A percentile compares a stretch with the other conserved stretches of the same genome.
Evolutionary conservation across 30 jellyfish, hydroid and myxozoan species (phyloP).

Genomic region (Mastigias papua): DNA sequence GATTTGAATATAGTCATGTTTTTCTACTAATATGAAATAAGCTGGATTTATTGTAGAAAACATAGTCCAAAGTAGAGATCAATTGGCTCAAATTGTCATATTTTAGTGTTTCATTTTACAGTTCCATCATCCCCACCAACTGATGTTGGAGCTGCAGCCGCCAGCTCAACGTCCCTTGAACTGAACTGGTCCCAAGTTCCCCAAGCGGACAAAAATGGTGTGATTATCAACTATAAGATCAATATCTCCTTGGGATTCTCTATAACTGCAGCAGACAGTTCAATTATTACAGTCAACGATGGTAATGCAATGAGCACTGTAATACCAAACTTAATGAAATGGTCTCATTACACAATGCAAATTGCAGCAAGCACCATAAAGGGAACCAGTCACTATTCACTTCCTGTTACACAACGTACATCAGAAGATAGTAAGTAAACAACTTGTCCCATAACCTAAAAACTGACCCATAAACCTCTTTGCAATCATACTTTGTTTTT

Average conservation of each 20-base stretch:
- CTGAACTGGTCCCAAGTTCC: constrained; percentile 54
- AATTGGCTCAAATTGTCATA: neutral
- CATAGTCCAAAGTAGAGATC: too few species aligned
- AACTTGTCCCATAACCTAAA: too few species aligned
- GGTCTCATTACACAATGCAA: constrained; percentile 61
- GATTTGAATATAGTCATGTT: too few species aligned
- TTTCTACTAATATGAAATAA: too few species aligned
- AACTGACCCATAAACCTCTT: too few species aligned
- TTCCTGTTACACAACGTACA: constrained; percentile 42
- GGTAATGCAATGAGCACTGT: neutral
- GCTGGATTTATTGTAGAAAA: too few species aligned
- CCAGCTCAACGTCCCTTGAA: constrained; percentile 18
- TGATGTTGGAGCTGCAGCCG: neutral
- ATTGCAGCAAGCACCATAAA: constrained; percentile 69
- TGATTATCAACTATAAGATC: constrained; percentile 55
- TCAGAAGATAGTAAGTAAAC: constrained; percentile 47
- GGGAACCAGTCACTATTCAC: constrained; percentile 57
- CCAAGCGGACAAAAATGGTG: constrained; percentile 44
- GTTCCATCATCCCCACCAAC: constrained; percentile 73
- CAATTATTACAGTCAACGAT: neutral
- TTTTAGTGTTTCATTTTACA: neutral
- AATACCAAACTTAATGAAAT: constrained; percentile 5
- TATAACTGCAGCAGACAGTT: constrained; percentile 2
- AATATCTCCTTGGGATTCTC: constrained; percentile 31
- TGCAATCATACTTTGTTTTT: too few species aligned